Conservation (phyloP, 2,888 invertebrate species). For the Cheilosia variabilis region DNA sequence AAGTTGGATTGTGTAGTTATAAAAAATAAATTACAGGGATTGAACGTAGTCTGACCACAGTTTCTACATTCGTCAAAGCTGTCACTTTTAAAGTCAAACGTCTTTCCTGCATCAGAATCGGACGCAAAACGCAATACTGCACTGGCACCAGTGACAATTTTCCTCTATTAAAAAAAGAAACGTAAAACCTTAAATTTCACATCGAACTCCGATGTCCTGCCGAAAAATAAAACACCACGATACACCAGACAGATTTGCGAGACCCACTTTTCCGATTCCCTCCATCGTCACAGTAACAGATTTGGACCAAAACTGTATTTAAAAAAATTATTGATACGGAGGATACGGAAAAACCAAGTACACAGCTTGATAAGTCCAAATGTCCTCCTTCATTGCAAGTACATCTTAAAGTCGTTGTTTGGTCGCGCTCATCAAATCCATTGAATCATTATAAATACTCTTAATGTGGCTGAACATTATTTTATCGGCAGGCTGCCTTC, state of each 20-base stretch:
- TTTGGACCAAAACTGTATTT: no score
- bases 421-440: background rate
- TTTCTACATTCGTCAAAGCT: background rate
- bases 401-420: background rate
- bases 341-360: no score
- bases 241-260: background rate
- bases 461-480: constrained; percentile 2
- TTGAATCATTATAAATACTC: background rate
- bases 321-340: no score
- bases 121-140: background rate
- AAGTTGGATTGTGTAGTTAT: no score
- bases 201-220: background rate
- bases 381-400: background rate
- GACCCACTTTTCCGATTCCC: no score
- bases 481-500: background rate
- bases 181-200: constrained; percentile 8
- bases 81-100: background rate
- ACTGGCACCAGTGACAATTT: no score
- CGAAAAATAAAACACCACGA: constrained; percentile 18
- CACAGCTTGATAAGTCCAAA: no score
- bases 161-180: background rate
- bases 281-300: no score
- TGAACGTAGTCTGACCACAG: no score
- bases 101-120: no score
- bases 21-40: no score